These are phyloP conservation scores for Chaetura pelagica DNA, from an alignment of 2,113 vertebrate species.

Conservation along the genomic window DNA sequence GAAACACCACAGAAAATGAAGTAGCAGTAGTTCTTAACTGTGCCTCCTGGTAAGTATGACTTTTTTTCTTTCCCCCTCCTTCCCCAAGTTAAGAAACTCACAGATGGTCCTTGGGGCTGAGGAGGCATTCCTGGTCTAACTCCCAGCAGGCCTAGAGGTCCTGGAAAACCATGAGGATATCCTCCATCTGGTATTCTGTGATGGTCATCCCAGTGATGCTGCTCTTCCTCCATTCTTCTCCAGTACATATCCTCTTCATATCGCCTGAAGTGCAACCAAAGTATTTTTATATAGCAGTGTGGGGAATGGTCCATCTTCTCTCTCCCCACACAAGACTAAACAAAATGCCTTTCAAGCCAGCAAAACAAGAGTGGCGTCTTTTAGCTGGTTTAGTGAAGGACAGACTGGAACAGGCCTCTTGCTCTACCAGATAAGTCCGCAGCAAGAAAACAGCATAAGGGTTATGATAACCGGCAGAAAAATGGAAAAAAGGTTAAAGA, in stretches of 20 bases:
- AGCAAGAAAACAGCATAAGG: no score
- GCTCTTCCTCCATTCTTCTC: constrained; percentile 96
- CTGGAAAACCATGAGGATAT: constrained; percentile 91
- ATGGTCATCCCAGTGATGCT: constrained; percentile 94
- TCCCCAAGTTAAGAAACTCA: constrained; percentile 63
- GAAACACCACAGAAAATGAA: neutral
- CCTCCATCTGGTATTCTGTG: constrained; percentile 85
- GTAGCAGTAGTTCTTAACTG: neutral
- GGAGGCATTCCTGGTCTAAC: constrained; percentile 93
- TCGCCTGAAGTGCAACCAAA: neutral
- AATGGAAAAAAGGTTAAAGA: no score
- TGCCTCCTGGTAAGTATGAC: neutral
- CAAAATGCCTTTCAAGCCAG: no score
- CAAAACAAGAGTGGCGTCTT: no score
- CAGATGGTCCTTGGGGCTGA: constrained; percentile 92
- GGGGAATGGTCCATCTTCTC: no score
- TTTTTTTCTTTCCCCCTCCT: neutral
- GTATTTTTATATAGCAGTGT: neutral
- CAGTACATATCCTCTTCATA: constrained; percentile 98
- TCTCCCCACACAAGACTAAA: no score
- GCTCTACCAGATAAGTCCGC: no score
- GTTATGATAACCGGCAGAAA: no score
- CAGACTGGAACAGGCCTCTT: no score
- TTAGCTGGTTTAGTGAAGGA: no score
- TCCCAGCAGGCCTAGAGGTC: constrained; percentile 90